A percentile compares a stretch with the other conserved stretches of the same genome.
These are phyloP conservation scores for Agrilus planipennis DNA, from an alignment of 1,140 invertebrate species.

Conservation along the genomic window DNA sequence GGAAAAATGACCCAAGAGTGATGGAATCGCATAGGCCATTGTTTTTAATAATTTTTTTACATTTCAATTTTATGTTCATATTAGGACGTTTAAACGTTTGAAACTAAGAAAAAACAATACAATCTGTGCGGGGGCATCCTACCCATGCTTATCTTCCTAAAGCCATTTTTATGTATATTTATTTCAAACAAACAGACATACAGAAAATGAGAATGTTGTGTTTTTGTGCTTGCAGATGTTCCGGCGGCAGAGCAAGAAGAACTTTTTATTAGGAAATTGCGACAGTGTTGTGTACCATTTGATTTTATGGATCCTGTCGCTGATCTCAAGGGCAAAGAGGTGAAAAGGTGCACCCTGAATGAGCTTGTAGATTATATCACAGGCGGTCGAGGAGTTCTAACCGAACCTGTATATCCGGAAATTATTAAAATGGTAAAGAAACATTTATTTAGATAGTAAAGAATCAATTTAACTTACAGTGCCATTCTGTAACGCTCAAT, in stretches of 20 bases:
- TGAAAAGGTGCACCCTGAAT: constrained; percentile 93
- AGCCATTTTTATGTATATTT: too few relatives aligned
- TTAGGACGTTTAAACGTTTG: too few relatives aligned
- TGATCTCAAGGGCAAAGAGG: constrained; percentile 97
- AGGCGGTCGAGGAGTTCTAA: constrained; percentile 85
- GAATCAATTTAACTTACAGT: too few relatives aligned
- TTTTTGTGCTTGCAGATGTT: constrained; percentile 63
- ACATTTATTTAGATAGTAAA: not conserved
- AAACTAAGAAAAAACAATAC: too few relatives aligned
- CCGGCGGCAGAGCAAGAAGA: constrained; percentile 90
- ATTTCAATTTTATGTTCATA: too few relatives aligned
- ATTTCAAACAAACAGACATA: too few relatives aligned
- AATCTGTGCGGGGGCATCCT: too few relatives aligned
- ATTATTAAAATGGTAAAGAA: constrained; percentile 95
- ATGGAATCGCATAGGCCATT: too few relatives aligned
- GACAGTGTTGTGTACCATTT: constrained; percentile 97
- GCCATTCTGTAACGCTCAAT: too few relatives aligned
- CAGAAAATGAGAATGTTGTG: not conserved
- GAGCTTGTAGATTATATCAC: constrained; percentile 98
- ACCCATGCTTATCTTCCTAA: too few relatives aligned
- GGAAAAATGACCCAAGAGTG: too few relatives aligned
- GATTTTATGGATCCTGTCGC: constrained; percentile 98
- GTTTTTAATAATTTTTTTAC: too few relatives aligned
- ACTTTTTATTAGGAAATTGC: constrained; percentile 92
- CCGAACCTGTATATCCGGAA: constrained; percentile 94